Evolutionary conservation across 2,888 invertebrate species (phyloP), one percentile per base, ranked within the genome.

Genomic region (Heliothis peltigera): DNA sequence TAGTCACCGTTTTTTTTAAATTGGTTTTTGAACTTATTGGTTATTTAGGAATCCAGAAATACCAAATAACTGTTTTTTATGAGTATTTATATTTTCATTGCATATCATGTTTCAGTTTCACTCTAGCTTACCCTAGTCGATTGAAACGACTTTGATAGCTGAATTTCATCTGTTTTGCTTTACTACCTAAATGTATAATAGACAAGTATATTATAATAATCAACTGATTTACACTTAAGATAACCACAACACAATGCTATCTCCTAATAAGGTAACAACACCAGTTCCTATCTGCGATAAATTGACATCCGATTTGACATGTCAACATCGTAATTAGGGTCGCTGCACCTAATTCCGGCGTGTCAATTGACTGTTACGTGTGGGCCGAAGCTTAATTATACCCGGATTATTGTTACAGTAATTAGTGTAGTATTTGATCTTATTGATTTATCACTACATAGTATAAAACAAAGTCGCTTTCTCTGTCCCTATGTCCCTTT

Each of bases 321-420:
- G 72, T 81, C 80, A 78, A 77, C 80, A 74, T 77, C 78, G 83
- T 90, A 88, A 90, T 90, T 87, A 89, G 60, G 68, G 74, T 57
- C 70, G 28, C 51, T 62, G 64, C 21, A 71, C 84, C 85, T 89
- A 88, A 88, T 86, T 82, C 82, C 77, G 48, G 66, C 68, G 63
- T 65, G 62, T 71, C 68, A 64, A 77, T 70, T 74, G 65, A 63
- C 75, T 83, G 79, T 78, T 74, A 72, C 75, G 73, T 78, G 80
- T 58, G 71, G 57, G 70, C 70, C 57, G 60, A 46, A 48, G 81
- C 82, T 88, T 89, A 90, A 92, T 93, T 92, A 92, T 89, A 75
- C 67, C 56, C 68, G 88, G 89, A 90, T 93, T 91, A 92, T 86
- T 84, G 83, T 84, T 68, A 71, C 67, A 70, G 79, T 90, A 90